Percentiles rank a stretch among this genome's conserved stretches.
phyloP scores from a whole-genome alignment of 2,888 invertebrate species.

The Cynaeus angustus region DNA sequence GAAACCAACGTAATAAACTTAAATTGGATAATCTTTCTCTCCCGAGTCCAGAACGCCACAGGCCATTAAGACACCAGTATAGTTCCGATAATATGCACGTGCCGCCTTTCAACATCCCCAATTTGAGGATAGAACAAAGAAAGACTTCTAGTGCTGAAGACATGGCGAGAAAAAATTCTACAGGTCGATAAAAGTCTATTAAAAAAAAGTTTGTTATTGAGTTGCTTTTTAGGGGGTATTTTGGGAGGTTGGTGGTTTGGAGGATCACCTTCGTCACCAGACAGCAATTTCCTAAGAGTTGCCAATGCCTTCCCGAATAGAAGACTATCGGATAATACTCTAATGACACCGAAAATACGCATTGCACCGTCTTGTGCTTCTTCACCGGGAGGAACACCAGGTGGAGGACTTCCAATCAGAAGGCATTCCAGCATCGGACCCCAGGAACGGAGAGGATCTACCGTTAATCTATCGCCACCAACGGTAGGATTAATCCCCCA shows the following conservation, averaged over 20 bases:
- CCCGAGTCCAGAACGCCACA: constrained; percentile 84
- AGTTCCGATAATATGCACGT: constrained; percentile 91
- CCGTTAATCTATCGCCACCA: constrained; percentile 90
- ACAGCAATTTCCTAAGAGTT: constrained; percentile 90
- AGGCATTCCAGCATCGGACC: constrained; percentile 94
- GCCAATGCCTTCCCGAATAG: constrained; percentile 87
- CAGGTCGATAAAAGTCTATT: constrained; percentile 72
- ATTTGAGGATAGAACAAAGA: constrained; percentile 87
- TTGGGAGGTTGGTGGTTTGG: constrained; percentile 90
- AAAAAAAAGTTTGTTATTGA: neutral
- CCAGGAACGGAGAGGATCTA: constrained; percentile 89
- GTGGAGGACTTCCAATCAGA: constrained; percentile 86
- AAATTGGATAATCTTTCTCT: constrained; percentile 87
- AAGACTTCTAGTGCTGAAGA: constrained; percentile 94
- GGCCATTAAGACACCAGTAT: constrained; percentile 85
- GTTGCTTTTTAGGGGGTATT: constrained; percentile 71
- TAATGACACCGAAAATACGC: constrained; percentile 92
- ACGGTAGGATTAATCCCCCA: constrained; percentile 76
- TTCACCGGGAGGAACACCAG: constrained; percentile 83
- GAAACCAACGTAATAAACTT: constrained; percentile 91
- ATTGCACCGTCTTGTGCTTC: constrained; percentile 93
- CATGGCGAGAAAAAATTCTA: constrained; percentile 91
- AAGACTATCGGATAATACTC: constrained; percentile 92
- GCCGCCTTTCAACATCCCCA: constrained; percentile 91
- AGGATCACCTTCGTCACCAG: constrained; percentile 87